Evolutionary conservation across 2,888 invertebrate species (phyloP).

Genomic region (Poecilus cupreus): DNA sequence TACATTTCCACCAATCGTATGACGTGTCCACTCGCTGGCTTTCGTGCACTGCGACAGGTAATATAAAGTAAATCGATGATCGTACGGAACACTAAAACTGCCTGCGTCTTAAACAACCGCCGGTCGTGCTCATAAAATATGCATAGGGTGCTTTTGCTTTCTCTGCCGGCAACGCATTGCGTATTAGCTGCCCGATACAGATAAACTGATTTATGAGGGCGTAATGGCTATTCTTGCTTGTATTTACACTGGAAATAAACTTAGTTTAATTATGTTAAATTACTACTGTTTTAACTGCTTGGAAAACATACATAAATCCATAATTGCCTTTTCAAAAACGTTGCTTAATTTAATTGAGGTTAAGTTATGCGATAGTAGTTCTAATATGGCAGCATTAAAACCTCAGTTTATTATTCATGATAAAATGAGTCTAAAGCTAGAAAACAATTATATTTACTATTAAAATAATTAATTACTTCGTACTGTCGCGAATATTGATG

Average conservation of each 20-base stretch:
- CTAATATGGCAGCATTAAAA: no score
- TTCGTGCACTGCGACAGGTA: neutral
- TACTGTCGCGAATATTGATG: no score
- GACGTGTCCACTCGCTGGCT: neutral
- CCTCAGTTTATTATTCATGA: no score
- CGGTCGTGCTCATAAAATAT: constrained; percentile 29
- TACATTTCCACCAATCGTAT: constrained; percentile 21
- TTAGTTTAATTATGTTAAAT: constrained; percentile 35
- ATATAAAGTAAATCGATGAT: constrained; percentile 38
- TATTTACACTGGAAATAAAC: constrained; percentile 47
- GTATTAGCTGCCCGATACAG: constrained; percentile 4
- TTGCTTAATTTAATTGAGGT: neutral
- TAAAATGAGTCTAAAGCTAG: no score
- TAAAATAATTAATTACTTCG: no score
- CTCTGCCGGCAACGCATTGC: constrained; percentile 10
- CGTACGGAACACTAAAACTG: constrained; percentile 45
- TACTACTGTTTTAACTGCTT: constrained; percentile 27
- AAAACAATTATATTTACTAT: no score
- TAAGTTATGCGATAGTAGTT: no score
- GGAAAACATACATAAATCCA: neutral
- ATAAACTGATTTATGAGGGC: constrained; percentile 36
- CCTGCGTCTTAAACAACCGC: constrained; percentile 13
- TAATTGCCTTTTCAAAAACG: neutral
- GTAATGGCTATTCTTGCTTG: constrained; percentile 21
- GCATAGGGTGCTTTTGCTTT: constrained; percentile 1